Conservation (phyloP, 37 sponge, comb jelly and placozoan genomes). For the Cliona cf. orientalis region DNA sequence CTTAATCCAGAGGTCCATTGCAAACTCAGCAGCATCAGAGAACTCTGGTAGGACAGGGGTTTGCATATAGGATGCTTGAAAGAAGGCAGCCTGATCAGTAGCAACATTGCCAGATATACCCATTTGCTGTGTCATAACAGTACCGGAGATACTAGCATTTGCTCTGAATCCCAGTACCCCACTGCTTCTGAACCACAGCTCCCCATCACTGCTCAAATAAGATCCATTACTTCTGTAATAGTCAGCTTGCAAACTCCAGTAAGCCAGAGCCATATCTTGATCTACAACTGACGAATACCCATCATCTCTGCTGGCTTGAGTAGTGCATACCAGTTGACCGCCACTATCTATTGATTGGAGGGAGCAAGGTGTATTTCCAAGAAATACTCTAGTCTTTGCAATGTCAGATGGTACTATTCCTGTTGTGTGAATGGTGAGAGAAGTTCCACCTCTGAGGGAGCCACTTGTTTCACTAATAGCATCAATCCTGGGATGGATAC, state of each 20-base stretch:
- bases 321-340: slow-evolving; percentile 51
- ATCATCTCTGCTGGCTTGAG: slow-evolving; percentile 60
- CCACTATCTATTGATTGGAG: slow-evolving; percentile 23
- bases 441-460: slow-evolving; percentile 71
- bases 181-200: not conserved
- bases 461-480: slow-evolving; percentile 1
- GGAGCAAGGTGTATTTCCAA: slow-evolving; percentile 82
- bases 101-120: slow-evolving; percentile 68
- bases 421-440: slow-evolving; percentile 39
- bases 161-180: slow-evolving; percentile 26
- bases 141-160: slow-evolving; percentile 18
- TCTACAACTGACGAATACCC: slow-evolving; percentile 78
- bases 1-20: slow-evolving; percentile 71
- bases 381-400: slow-evolving; percentile 34
- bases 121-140: not conserved
- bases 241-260: slow-evolving; percentile 75
- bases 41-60: slow-evolving; percentile 30
- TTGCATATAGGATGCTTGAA: slow-evolving; percentile 42
- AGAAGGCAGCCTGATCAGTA: slow-evolving; percentile 48
- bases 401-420: slow-evolving; percentile 42
- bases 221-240: slow-evolving; percentile 13
- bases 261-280: slow-evolving; percentile 29
- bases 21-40: slow-evolving; percentile 25
- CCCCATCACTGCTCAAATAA: slow-evolving; percentile 30
- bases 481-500: slow-evolving; percentile 1